Base-by-base conservation (phyloP, 2,888 invertebrate species). In the Lingula anatina region DNA sequence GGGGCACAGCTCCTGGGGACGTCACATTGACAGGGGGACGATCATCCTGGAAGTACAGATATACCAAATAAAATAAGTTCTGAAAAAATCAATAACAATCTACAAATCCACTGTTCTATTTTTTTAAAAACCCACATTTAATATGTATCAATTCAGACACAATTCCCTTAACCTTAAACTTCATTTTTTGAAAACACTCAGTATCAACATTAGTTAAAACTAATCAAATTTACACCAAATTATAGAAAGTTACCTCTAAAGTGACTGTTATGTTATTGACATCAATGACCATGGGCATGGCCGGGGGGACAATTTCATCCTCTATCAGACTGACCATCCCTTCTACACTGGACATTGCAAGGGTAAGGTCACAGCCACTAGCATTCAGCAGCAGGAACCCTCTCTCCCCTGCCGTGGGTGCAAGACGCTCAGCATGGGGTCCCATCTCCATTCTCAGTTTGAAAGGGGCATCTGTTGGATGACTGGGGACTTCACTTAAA, bases 1-100 rank as follows among this genome's bases (percentile, higher is more conserved):
- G 80, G 0, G 91, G 91, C 56, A 88, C 82, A 1, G 89, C 86
- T 0, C 88, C 88, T 1, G 90, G 89, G 1, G 89, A 88, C 4
- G 89, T 88, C 56, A 89, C 86, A 66, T 85, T 86, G 46, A 85
- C 85, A 1, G 87, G 85, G 1, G 87, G 88, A 45, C 90, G 83
- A 79, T 93, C 92, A 78, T 92, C 92, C 66, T 86, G 83, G 57
- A 91, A 78, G n/a, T n/a, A n/a, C n/a, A n/a, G n/a, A n/a, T n/a
- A n/a, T n/a, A n/a, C n/a, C n/a, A n/a, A n/a, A n/a, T n/a, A n/a
- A n/a, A n/a, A n/a, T n/a, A n/a, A n/a, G n/a, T n/a, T n/a, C n/a
- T n/a, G n/a, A n/a, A n/a, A n/a, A n/a, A n/a, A n/a, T n/a, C n/a
- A n/a, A n/a, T n/a, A n/a, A n/a, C n/a, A n/a, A n/a, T n/a, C n/a